Base-by-base conservation (phyloP, 2,888 invertebrate species). In the Sisyra nigra region DNA sequence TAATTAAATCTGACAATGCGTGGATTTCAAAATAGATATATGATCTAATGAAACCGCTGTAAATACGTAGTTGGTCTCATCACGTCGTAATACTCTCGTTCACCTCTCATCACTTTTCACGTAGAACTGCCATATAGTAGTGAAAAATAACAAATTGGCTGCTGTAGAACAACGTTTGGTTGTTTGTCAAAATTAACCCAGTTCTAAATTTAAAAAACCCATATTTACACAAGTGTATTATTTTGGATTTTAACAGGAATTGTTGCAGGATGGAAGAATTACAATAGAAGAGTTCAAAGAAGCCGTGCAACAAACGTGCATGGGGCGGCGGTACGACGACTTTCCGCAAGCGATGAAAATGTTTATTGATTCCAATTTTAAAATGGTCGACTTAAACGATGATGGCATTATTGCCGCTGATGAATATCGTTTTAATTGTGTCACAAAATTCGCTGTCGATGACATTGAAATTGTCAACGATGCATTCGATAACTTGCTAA, bases 301-400 rank as follows among this genome's bases (percentile, higher is more conserved):
- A 52, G 86, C 85, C 1, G 84, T 87, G 1, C 76, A 83, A 59
- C 80, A 77, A 57, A 81, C 80, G 51, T 86, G 86, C 56, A 71
- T 85, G 15, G 85, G 85, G 3, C 72, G 78, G 53, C 69, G 73
- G 48, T 86, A 82, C 56, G 74, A 75, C 9, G 81, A 85, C 46
- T 85, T 87, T 55, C 86, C 86, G 1, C 82, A 85, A 61, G 83
- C 86, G 3, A 82, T 86, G 80, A 83, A 77, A 56, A 81, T 84
- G 57, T 86, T 86, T 59, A 86, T 86, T 56, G 85, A 86, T 59
- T 76, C 80, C 42, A 84, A 84, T 62, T 87, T 86, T 60, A 77
- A 77, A 56, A 73, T 83, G 69, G 76, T 85, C 36, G 86, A 87
- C 55, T 68, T 84, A 45, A 83, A 86, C 55, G 75, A 74, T 44